A percentile compares a stretch with the other conserved stretches of the same genome.
phyloP scores from a whole-genome alignment of 1,140 invertebrate genomes.

The Drosophila nigromelanica region DNA sequence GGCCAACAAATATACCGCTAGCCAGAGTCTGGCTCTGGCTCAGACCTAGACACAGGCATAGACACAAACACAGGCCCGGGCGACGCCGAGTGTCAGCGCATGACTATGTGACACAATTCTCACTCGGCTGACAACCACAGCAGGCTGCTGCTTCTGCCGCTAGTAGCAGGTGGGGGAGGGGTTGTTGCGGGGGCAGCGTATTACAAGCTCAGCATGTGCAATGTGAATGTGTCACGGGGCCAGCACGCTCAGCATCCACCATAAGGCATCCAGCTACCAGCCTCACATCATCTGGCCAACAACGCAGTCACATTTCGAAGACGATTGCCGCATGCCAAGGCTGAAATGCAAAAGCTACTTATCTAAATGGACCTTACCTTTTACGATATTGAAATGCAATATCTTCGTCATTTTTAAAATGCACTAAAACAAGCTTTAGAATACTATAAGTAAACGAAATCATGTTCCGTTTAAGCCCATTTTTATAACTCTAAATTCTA shows the following conservation, averaged over 20 bases:
- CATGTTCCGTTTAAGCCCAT: too few relatives aligned
- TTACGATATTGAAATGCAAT: slow-evolving; percentile 1
- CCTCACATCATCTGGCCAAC: slow-evolving; percentile 1
- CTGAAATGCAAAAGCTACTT: slow-evolving; percentile 17
- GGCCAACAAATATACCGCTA: slow-evolving; percentile 79
- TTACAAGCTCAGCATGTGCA: slow-evolving; percentile 65
- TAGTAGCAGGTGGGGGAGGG: slow-evolving; percentile 3
- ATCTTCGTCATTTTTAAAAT: background rate
- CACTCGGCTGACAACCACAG: slow-evolving; percentile 74
- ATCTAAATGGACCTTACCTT: slow-evolving; percentile 10
- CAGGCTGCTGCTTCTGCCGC: slow-evolving; percentile 21
- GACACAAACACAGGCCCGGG: slow-evolving; percentile 31
- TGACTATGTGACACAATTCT: slow-evolving; percentile 83
- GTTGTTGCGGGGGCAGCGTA: slow-evolving; percentile 22
- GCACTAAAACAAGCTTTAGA: background rate
- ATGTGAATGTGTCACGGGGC: slow-evolving; percentile 77
- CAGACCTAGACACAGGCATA: slow-evolving; percentile 25
- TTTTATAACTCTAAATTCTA: too few relatives aligned
- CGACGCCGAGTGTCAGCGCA: slow-evolving; percentile 70
- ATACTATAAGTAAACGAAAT: background rate
- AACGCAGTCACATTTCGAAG: slow-evolving; percentile 9
- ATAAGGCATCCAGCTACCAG: slow-evolving; percentile 16
- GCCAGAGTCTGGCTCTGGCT: slow-evolving; percentile 18
- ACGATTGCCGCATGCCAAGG: slow-evolving; percentile 13
- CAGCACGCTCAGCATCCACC: slow-evolving; percentile 63